Evolutionary conservation across 2,888 invertebrate species (phyloP), one percentile per base, ranked within the genome.

Genomic region (Rhagonycha fulva): DNA sequence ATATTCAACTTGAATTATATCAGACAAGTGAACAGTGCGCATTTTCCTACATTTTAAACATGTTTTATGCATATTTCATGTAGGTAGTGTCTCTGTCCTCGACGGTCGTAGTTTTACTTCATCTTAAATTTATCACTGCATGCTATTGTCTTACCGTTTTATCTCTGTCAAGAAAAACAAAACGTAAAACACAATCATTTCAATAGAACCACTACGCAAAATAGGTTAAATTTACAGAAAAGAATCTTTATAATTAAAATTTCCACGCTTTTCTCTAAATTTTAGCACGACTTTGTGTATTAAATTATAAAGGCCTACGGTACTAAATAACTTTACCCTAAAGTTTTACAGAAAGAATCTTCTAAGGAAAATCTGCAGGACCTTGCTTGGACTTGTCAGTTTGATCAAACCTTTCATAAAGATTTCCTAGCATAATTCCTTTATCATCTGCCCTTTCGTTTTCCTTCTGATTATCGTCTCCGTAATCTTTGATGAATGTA

Each of bases 1-100:
- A 70, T 63, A 70, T 47, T 70, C 74, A 62, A 19, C 24, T 61
- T 74, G 74, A 74, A 74, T 74, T 74, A 74, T 74, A 74, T 74
- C 74, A 74, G 70, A 70, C 69, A 74, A 74, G 69, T 74, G 74
- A 74, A 61, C 63, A 69, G 30, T 68, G 68, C 68, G 69, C 74
- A 74, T 74, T 74, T 74, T 74, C 74, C 63, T 74, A 74, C 74
- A 74, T 74, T 74, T 74, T 74, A 74, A 74, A 74, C 70, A 74
- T 74, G 74, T 67, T 67, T 74, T 71, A 74, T 63, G 70, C 74
- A 71, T 74, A 74, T 74, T 74, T 74, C 70, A 74, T 71, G 70
- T 70, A 68, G 67, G 74, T 71, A 70, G 70, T 70, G 70, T 71
- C 67, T 74, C 70, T 74, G 70, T 71, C 70, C 74, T 66, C 61